These are phyloP conservation scores for Podargus strigoides DNA, from an alignment of 2,797 vertebrate species.

Conservation along the genomic window DNA sequence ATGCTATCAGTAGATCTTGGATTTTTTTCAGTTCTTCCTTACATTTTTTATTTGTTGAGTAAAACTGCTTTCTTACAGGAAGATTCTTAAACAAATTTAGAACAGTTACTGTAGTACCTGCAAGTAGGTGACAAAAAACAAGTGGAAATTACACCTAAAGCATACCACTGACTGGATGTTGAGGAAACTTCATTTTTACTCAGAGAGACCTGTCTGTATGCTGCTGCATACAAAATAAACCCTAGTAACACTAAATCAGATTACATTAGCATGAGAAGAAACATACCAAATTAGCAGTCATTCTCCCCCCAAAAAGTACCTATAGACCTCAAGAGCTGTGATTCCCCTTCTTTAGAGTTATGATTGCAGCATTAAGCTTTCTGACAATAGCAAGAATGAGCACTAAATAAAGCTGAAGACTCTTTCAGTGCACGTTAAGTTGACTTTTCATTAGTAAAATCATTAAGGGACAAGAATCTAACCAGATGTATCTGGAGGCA, in stretches of 20 bases:
- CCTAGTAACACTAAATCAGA: background rate
- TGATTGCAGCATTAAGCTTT: background rate
- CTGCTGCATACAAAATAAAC: background rate
- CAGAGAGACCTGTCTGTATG: background rate
- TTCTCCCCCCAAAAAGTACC: background rate
- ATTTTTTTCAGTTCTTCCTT: slow-evolving; percentile 93
- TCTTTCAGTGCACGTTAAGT: background rate
- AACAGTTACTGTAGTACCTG: slow-evolving; percentile 90
- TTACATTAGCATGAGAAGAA: background rate
- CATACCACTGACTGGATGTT: background rate
- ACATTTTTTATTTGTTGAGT: slow-evolving; percentile 87
- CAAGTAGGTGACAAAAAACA: background rate
- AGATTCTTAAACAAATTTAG: slow-evolving; percentile 91
- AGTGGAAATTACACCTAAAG: background rate
- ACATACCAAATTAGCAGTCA: background rate
- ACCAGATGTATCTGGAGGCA: background rate
- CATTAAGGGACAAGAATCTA: background rate
- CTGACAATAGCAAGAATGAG: background rate
- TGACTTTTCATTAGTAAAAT: background rate
- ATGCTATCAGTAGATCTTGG: slow-evolving; percentile 88
- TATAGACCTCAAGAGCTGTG: background rate
- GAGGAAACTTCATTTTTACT: background rate
- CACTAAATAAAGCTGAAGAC: background rate
- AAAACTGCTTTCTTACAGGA: slow-evolving; percentile 94
- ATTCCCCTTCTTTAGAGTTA: background rate